Evolutionary conservation across 2,797 vertebrate genomes (phyloP).

Genomic region (Takifugu rubripes): DNA sequence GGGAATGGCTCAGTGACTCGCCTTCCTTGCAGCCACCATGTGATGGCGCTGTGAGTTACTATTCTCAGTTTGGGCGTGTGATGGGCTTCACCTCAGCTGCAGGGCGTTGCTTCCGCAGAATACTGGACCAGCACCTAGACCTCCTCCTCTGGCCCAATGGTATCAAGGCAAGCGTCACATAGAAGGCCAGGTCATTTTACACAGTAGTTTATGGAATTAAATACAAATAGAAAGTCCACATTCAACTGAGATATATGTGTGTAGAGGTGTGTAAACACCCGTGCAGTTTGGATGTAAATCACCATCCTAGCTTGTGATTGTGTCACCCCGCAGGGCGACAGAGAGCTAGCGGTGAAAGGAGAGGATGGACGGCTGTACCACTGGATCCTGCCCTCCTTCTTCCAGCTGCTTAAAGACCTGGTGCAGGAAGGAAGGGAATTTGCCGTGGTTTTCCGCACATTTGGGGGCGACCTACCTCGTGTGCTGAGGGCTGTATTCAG

Average conservation of each 20-base stretch:
- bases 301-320: neutral
- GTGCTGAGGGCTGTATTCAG: constrained; percentile 68
- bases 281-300: too few species aligned
- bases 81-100: constrained; percentile 69
- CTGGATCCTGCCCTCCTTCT: constrained; percentile 87
- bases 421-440: constrained; percentile 71
- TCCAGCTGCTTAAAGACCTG: constrained; percentile 80
- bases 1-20: constrained; percentile 83
- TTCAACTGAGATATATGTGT: too few species aligned
- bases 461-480: constrained; percentile 80
- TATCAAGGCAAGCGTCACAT: constrained; percentile 35
- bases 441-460: constrained; percentile 82
- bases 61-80: constrained; percentile 76
- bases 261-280: too few species aligned
- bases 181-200: neutral
- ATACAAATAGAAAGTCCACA: too few species aligned
- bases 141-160: constrained; percentile 80
- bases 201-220: too few species aligned
- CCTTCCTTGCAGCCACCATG: constrained; percentile 79
- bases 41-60: constrained; percentile 76
- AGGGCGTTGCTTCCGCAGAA: constrained; percentile 70
- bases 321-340: constrained; percentile 56
- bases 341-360: constrained; percentile 70
- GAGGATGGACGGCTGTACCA: constrained; percentile 79
- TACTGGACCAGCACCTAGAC: constrained; percentile 75